Evolutionary conservation across 2,888 invertebrate species (phyloP), one percentile per base, ranked within the genome.

Genomic region (Ganaspis brasiliensis): DNA sequence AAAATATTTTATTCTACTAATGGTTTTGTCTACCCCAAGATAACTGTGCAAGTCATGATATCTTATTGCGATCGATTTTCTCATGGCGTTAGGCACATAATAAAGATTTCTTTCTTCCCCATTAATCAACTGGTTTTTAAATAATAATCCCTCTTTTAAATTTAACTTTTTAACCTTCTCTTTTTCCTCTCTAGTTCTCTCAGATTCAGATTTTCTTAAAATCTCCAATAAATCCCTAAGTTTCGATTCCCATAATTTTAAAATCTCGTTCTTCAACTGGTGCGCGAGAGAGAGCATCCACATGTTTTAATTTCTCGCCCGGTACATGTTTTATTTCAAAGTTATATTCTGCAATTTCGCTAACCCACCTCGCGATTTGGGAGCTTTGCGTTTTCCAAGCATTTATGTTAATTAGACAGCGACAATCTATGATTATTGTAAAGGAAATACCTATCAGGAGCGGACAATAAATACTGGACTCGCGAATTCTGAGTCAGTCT

Each of bases 401-500:
- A 31, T 31, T 31, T 31, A 31, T 31, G 35, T 73, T 75, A 0
- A 16, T 21, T 1, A 76, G 9, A 0, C 61, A 55, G 26, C 73
- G 73, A 56, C 76, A 76, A 26, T 76, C 73, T 0, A 73, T 73
- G 1, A 73, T 31, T 2, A 76, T 40, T 2, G 45, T 31, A 4
- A 76, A 76, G 16, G 8, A 14, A 6, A 76, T 76, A 2, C 52
- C 63, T 4, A 37, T 52, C 24, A 73, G 12, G n/a, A 73, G 35
- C 1, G 72, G 19, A 81, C 75, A 1, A 81, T 10, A 37, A 81
- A 81, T 0, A 78, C 79, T 1, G 79, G 76, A 73, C 76, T 81
- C 1, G 79, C 79, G 26, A 63, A 75, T 6, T 72, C 72, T 0
- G 79, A 80, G 10, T 74, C n/a, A 0, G 80, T 80, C n/a, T 80